Percentiles rank a stretch among this genome's conserved stretches.
Evolutionary conservation across 1,140 invertebrate species (phyloP).

Genomic region (Parasteatoda tepidariorum): DNA sequence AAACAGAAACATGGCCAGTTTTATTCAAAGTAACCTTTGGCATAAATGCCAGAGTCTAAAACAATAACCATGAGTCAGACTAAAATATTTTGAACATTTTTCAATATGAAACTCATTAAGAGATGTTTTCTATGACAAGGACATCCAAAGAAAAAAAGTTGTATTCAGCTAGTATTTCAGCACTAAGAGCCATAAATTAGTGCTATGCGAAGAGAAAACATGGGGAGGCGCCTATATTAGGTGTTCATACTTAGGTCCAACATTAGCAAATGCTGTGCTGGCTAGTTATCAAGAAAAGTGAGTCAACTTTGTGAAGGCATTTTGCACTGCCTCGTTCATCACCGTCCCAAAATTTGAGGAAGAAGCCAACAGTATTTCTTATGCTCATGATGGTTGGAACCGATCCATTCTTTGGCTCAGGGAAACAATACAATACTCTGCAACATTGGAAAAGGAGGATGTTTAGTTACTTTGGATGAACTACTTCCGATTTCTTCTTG

Average conservation of each 20-base stretch:
- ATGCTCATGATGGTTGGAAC: conserved; percentile 50
- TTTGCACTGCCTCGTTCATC: conserved; percentile 48
- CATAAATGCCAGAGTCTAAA: no score
- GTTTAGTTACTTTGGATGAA: conserved; percentile 50
- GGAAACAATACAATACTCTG: conserved; percentile 59
- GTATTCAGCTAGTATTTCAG: no score
- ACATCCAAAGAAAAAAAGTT: no score
- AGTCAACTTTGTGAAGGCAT: conserved; percentile 52
- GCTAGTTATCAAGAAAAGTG: conserved; percentile 51
- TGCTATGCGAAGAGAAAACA: conserved; percentile 19
- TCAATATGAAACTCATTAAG: no score
- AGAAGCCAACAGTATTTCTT: conserved; percentile 30
- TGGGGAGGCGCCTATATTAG: conserved; percentile 38
- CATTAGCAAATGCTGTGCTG: conserved; percentile 40
- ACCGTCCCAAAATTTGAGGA: conserved; percentile 13
- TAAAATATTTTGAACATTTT: no score
- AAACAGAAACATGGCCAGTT: no score
- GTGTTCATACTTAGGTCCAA: conserved; percentile 18
- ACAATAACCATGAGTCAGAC: no score
- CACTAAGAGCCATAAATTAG: conserved; percentile 6
- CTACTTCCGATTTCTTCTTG: conserved; percentile 36
- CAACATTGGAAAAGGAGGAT: conserved; percentile 6
- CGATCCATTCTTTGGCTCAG: conserved; percentile 34
- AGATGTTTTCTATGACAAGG: no score
- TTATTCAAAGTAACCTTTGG: no score